Conservation (phyloP, 2,888 invertebrate genomes). For the Xestia xanthographa region DNA sequence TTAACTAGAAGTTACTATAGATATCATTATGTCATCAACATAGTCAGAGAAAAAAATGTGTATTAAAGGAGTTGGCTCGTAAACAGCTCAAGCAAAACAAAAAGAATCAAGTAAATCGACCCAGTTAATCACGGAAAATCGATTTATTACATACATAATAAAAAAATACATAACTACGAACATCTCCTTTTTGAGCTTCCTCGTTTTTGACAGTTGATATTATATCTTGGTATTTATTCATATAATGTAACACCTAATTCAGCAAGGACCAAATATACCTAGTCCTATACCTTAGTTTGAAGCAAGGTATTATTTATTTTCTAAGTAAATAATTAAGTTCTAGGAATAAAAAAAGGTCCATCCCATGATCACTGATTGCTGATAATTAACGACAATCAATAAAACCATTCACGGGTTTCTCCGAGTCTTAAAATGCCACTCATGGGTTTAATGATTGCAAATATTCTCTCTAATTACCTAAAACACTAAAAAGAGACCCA, state of each 20-base stretch:
- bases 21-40: no score
- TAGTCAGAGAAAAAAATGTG: no score
- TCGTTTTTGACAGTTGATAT: not conserved
- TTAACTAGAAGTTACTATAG: no score
- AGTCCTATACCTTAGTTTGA: not conserved
- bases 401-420: constrained; percentile 14
- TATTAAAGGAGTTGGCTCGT: no score
- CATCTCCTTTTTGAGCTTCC: not conserved
- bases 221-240: not conserved
- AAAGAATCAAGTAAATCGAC: not conserved
- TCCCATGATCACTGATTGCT: constrained; percentile 34
- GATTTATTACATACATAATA: not conserved
- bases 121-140: not conserved
- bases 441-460: constrained; percentile 31
- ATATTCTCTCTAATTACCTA: constrained; percentile 15
- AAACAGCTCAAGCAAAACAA: not conserved
- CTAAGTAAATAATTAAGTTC: constrained; percentile 2
- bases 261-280: not conserved
- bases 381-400: constrained; percentile 40
- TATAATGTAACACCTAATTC: not conserved
- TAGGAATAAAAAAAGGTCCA: constrained; percentile 25
- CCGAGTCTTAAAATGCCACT: constrained; percentile 20
- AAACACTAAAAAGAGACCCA: constrained; percentile 14
- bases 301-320: constrained; percentile 6
- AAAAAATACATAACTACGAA: no score